Base-by-base conservation (phyloP, 2,113 vertebrate species). In the Labeo catla region DNA sequence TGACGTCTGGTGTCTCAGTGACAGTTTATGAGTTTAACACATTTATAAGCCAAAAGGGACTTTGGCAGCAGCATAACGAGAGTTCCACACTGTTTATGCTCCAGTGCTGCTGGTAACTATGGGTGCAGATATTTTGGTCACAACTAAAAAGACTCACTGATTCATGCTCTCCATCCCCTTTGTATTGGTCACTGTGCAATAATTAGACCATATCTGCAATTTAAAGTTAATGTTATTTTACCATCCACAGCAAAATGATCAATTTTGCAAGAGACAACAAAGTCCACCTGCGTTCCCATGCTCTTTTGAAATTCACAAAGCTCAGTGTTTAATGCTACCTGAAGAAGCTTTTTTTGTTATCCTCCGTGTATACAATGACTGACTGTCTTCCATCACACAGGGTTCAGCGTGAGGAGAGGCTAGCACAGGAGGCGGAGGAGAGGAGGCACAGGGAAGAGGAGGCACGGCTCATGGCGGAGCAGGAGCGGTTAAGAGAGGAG, bases 371-470 rank as follows among this genome's bases (percentile, higher is more conserved):
- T 61, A 23, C 2, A 4, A 50, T 39, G 47, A 72, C 2, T 52
- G 36, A 59, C 28, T 68, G 63, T 28, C n/a, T n/a, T 81, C 36
- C 52, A 50, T 80, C 10, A 23, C 2, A 0, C 86, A 98, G 97
- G 92, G 90, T 93, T 79, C 88, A 93, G 87, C 94, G 92, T 66
- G 97, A 97, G 89, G 97, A 98, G 90, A 94, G 94, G 59, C 92
- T 94, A 12, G 95, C 88, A 0, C 93, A 87, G 88, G 97, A 95
- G n/a, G 96, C 94, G 0, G 96, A 97, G 90, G 96, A 97, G 87
- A 95, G 93, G 74, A 93, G 39, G 0, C 94, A 86, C 78, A 91
- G 93, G 61, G 96, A 97, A 88, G 96, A 96, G 36, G 95, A 97
- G 89, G 95, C 94, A 0, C 93, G 88, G 0, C 91, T 83, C 45